phyloP scores from a whole-genome alignment of 2,113 vertebrate species.

The Craseonycteris thonglongyai region DNA sequence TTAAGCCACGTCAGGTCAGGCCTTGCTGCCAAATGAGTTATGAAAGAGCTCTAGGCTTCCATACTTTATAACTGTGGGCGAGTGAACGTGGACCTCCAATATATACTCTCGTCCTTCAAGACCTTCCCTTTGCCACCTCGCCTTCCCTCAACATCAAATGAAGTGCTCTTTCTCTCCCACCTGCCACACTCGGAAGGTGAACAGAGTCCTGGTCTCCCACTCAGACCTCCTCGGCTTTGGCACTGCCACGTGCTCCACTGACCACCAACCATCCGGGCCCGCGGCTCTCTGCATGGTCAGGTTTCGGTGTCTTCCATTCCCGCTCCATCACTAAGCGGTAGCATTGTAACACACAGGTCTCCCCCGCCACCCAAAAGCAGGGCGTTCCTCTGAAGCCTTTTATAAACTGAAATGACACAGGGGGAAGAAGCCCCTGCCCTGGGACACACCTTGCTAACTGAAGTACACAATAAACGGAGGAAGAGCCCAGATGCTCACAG shows the following conservation, averaged over 20 bases:
- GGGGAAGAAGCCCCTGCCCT: neutral
- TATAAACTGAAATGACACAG: neutral
- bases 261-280: neutral
- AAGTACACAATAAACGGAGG: neutral
- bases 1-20: neutral
- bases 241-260: neutral
- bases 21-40: neutral
- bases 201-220: neutral
- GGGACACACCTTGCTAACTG: no score
- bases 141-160: neutral
- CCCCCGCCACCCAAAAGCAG: neutral
- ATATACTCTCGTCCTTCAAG: neutral
- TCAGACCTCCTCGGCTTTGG: neutral
- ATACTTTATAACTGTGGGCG: neutral
- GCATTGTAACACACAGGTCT: no score
- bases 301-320: neutral
- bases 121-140: neutral
- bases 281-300: rapidly evolving
- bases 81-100: rapidly evolving
- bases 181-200: neutral
- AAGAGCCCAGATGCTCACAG: neutral
- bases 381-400: neutral
- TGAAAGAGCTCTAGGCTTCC: neutral
- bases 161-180: rapidly evolving
- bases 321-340: neutral